Evolutionary conservation across 2,888 invertebrate species (phyloP).

Genomic region (Boloria selene): DNA sequence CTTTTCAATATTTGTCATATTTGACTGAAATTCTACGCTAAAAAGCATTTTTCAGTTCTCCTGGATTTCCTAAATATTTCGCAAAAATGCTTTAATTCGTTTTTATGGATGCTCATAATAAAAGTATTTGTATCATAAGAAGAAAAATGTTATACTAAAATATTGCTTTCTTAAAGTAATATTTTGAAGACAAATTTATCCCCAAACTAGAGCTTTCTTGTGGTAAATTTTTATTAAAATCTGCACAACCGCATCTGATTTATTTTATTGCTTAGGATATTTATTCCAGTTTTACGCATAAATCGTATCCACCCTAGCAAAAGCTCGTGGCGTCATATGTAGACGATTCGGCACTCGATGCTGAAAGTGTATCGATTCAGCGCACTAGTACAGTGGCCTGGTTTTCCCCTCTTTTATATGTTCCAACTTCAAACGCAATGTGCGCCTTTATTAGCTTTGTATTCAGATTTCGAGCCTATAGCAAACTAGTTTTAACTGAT

Average conservation of each 20-base stretch:
- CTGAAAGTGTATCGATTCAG: constrained; percentile 38
- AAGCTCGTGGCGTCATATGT: constrained; percentile 33
- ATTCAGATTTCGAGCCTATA: constrained; percentile 14
- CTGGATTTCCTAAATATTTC: too few relatives aligned
- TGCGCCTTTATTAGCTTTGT: constrained; percentile 17
- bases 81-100: too few relatives aligned
- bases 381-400: constrained; percentile 37
- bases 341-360: constrained; percentile 37
- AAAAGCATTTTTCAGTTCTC: too few relatives aligned
- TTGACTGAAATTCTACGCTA: too few relatives aligned
- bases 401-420: constrained; percentile 23
- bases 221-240: neutral
- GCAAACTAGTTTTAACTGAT: neutral
- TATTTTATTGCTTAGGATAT: too few relatives aligned
- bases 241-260: neutral
- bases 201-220: too few relatives aligned
- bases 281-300: neutral
- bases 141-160: too few relatives aligned
- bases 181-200: too few relatives aligned
- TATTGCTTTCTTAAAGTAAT: too few relatives aligned
- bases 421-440: constrained; percentile 22
- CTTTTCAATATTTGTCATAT: too few relatives aligned
- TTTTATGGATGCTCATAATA: too few relatives aligned
- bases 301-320: constrained; percentile 25
- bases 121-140: too few relatives aligned